These are phyloP conservation scores for Neosilurus hyrtlii DNA, from an alignment of 2,797 vertebrate species.

Conservation along the genomic window DNA sequence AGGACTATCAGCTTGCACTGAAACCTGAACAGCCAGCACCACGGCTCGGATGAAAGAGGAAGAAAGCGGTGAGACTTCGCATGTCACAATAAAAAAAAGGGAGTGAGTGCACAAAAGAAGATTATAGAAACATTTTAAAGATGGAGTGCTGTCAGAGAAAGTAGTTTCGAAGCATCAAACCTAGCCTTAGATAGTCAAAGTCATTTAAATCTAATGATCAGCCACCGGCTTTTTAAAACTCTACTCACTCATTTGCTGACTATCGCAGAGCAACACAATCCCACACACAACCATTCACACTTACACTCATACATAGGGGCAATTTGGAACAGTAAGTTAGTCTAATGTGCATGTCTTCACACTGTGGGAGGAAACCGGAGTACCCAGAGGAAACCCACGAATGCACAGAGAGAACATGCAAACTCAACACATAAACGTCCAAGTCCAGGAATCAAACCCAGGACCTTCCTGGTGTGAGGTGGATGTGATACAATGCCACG, in stretches of 20 bases:
- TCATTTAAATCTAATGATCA: slow-evolving; percentile 16
- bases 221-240: neutral
- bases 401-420: too few relatives aligned
- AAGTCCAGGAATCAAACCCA: too few relatives aligned
- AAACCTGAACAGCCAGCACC: slow-evolving; percentile 68
- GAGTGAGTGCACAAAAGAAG: neutral
- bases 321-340: too few relatives aligned
- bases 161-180: neutral
- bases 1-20: slow-evolving; percentile 69
- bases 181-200: neutral
- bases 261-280: too few relatives aligned
- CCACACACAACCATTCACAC: too few relatives aligned
- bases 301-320: too few relatives aligned
- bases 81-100: neutral
- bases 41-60: slow-evolving; percentile 27
- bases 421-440: too few relatives aligned
- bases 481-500: neutral
- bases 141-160: neutral
- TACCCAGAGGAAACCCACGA: too few relatives aligned
- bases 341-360: too few relatives aligned
- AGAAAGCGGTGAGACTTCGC: neutral
- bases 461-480: too few relatives aligned
- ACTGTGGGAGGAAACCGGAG: too few relatives aligned
- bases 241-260: too few relatives aligned
- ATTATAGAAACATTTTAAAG: neutral